A percentile compares a stretch with the other conserved stretches of the same genome.
phyloP scores from a whole-genome alignment of 1,140 invertebrate genomes.

The Temnothorax curvispinosus region DNA sequence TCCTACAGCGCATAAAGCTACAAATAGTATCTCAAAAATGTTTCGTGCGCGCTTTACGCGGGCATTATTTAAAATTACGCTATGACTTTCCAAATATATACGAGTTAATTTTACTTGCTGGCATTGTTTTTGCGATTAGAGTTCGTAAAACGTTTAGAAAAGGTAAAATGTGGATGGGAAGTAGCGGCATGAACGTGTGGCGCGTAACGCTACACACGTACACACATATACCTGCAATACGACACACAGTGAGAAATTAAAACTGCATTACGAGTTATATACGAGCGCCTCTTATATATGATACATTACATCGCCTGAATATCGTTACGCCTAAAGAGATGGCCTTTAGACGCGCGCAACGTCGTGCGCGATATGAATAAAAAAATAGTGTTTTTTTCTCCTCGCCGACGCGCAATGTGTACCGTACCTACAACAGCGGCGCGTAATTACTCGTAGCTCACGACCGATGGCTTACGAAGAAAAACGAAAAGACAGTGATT shows the following conservation, averaged over 20 bases:
- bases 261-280: constrained; percentile 29
- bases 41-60: neutral
- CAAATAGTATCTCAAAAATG: constrained; percentile 14
- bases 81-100: neutral
- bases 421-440: neutral
- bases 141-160: neutral
- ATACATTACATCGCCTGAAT: constrained; percentile 9
- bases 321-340: constrained; percentile 7
- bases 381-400: constrained; percentile 29
- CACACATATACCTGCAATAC: no score
- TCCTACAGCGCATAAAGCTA: no score
- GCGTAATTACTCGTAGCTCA: constrained; percentile 23
- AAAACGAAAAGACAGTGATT: constrained; percentile 46
- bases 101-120: constrained; percentile 28
- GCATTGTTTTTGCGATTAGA: constrained; percentile 17
- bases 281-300: neutral
- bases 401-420: neutral
- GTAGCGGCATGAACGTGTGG: neutral
- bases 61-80: neutral
- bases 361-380: constrained; percentile 25
- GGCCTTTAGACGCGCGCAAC: neutral
- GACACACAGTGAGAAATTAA: constrained; percentile 23
- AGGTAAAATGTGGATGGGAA: neutral
- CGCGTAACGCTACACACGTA: neutral
- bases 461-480: constrained; percentile 8